These are phyloP conservation scores for Macaria notata DNA, from an alignment of 2,888 invertebrate genomes.

Conservation along the genomic window DNA sequence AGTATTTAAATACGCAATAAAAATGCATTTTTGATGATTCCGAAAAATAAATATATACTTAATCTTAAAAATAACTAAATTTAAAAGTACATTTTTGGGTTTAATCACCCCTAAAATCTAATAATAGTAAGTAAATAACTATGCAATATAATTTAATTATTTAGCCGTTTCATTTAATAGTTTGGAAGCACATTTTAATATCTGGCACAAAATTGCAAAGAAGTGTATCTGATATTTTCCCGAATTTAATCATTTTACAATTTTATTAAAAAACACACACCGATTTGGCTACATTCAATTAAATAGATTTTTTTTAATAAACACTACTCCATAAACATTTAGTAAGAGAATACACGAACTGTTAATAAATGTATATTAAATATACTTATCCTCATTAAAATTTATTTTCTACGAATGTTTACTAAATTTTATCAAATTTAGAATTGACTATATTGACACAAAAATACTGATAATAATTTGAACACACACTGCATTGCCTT, in stretches of 20 bases:
- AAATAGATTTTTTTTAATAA: conserved; percentile 25
- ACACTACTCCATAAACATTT: conserved; percentile 27
- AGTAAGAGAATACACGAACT: conserved; percentile 42
- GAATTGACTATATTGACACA: conserved; percentile 27
- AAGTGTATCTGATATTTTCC: background rate
- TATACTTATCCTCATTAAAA: conserved; percentile 9
- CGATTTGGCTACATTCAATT: conserved; percentile 10
- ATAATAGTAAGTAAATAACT: conserved; percentile 3
- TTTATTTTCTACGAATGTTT: conserved; percentile 41
- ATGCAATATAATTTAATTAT: background rate
- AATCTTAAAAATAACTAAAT: conserved; percentile 12
- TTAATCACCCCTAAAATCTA: conserved; percentile 8
- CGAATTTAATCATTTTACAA: background rate
- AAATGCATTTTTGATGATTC: too few relatives aligned
- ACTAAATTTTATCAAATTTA: conserved; percentile 33
- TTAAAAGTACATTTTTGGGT: conserved; percentile 19
- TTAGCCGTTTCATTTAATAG: conserved; percentile 2
- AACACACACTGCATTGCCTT: conserved; percentile 1
- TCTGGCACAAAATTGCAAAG: conserved; percentile 11
- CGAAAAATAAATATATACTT: background rate
- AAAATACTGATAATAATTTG: conserved; percentile 3
- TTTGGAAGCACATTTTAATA: conserved; percentile 18
- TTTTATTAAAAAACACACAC: conserved; percentile 3
- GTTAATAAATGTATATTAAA: conserved; percentile 11
- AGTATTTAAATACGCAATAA: too few relatives aligned